A percentile compares a stretch with the other conserved stretches of the same genome.
phyloP scores from a whole-genome alignment of 2,797 vertebrate genomes.

The Mycteria americana region DNA sequence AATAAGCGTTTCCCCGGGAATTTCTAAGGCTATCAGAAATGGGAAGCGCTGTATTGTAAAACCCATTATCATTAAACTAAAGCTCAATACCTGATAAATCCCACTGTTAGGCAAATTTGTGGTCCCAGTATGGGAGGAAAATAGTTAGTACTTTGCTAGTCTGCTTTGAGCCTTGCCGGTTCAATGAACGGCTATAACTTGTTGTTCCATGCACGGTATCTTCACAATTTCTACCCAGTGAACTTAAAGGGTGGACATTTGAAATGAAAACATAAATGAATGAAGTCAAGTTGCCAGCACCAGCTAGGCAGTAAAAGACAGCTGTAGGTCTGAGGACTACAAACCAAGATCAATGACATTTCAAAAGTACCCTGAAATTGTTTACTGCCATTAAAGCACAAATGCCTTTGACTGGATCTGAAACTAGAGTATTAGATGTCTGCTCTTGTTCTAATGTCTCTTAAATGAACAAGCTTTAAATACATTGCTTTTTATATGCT shows the following conservation, averaged over 20 bases:
- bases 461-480: conserved; percentile 32
- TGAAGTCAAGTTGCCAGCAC: background rate
- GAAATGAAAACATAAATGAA: background rate
- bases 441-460: background rate
- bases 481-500: background rate
- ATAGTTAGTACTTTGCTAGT: background rate
- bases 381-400: background rate
- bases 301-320: background rate
- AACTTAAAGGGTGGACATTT: background rate
- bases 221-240: background rate
- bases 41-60: background rate
- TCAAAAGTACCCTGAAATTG: conserved; percentile 3
- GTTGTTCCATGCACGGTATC: background rate
- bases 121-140: background rate
- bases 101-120: background rate
- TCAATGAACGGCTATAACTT: background rate
- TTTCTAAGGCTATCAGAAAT: background rate
- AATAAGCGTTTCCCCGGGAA: background rate
- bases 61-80: background rate
- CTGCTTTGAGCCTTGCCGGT: background rate
- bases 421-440: background rate
- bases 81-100: background rate
- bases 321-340: background rate
- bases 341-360: background rate
- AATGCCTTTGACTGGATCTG: background rate